Base-by-base conservation (phyloP, 2,888 invertebrate genomes). In the Rhogogaster chlorosoma region DNA sequence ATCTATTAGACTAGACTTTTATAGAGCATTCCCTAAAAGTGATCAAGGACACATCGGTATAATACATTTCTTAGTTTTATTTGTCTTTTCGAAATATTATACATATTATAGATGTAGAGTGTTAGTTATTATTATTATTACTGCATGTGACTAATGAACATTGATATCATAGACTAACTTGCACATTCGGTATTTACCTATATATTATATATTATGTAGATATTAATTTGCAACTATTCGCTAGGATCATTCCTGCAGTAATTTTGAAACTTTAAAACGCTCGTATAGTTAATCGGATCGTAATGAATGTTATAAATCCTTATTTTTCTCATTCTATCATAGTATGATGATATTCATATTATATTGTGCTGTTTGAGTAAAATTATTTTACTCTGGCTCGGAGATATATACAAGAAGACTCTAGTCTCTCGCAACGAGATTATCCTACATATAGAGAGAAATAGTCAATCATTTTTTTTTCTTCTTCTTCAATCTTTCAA, bases 1-100 rank as follows among this genome's bases (percentile, higher is more conserved):
- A 18, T 70, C 26, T 73, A 3, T 67, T 67, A 67, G 67, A 67
- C 15, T 67, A 67, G 29, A 67, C 10, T 18, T 18, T 67, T 67
- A n/a, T n/a, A 67, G 67, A 67, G 32, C 67, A 67, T 32, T 67
- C 67, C 67, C 67, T 67, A 15, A 32, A 32, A 32, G 0, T 3
- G 67, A n/a, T n/a, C n/a, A 32, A 67, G 32, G 67, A 67, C 67
- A 67, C 32, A 32, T 67, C 29, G 67, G 67, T 67, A 67, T 67
- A 64, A 67, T 67, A 29, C 67, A 67, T 67, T 67, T 67, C 32
- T 61, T 26, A 61, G 5, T 5, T 67, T 18, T 6, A 67, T 67
- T 67, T 67, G 67, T 67, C 32, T 32, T 67, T 32, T 26, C 32
- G 32, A 67, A 32, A 67, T 67, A 32, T 32, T 67, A 32, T n/a